These are phyloP conservation scores for Vesta saturnalis DNA, from an alignment of 2,888 invertebrate genomes.

Conservation along the genomic window DNA sequence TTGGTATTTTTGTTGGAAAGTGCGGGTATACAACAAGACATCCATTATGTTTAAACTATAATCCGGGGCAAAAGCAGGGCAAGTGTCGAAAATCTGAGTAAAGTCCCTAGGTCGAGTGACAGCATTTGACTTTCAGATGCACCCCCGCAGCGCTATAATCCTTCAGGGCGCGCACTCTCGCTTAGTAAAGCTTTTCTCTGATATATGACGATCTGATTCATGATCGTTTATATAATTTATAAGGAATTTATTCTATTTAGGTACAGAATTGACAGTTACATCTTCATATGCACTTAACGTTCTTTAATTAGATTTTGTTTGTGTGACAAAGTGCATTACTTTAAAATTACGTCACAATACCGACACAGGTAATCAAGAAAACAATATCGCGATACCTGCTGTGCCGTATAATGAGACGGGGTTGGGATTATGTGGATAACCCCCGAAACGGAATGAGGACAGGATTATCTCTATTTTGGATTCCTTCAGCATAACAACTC, in stretches of 20 bases:
- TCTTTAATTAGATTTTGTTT: conserved; percentile 20
- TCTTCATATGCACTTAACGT: not conserved
- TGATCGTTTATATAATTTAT: conserved; percentile 20
- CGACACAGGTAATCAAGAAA: conserved; percentile 62
- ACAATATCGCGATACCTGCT: conserved; percentile 62
- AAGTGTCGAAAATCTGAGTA: conserved; percentile 44
- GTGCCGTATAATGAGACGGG: conserved; percentile 60
- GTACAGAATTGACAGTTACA: not conserved
- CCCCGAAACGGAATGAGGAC: conserved; percentile 44
- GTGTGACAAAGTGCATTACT: conserved; percentile 10
- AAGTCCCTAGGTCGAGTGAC: conserved; percentile 57
- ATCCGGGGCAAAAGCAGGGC: conserved; percentile 41
- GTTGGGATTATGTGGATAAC: conserved; percentile 53
- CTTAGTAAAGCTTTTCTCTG: conserved; percentile 42
- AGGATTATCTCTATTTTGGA: conserved; percentile 56
- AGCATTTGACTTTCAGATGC: conserved; percentile 65
- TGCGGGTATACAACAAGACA: conserved; percentile 9
- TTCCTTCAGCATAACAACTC: conserved; percentile 45
- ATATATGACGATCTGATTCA: conserved; percentile 39
- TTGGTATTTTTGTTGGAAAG: not conserved
- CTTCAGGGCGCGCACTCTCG: conserved; percentile 47
- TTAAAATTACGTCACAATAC: conserved; percentile 32
- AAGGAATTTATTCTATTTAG: conserved; percentile 14
- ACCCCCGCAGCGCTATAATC: conserved; percentile 56
- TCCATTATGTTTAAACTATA: conserved; percentile 20